Evolutionary conservation across 2,888 invertebrate species (phyloP).

Genomic region (Acronicta leporina): DNA sequence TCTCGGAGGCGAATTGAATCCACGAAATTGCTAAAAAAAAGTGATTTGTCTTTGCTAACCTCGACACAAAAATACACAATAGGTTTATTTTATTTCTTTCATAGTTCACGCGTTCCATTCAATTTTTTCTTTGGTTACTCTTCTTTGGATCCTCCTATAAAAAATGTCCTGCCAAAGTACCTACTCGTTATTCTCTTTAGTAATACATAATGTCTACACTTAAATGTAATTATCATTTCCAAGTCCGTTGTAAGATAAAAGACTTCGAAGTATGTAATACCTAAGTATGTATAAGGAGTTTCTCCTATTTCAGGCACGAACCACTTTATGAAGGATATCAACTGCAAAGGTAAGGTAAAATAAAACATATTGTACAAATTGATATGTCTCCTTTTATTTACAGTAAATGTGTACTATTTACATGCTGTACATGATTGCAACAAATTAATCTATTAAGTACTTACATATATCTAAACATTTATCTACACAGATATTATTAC

Average conservation of each 20-base stretch:
- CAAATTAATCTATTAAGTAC: slow-evolving; percentile 78
- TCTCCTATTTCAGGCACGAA: not conserved
- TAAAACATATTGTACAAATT: slow-evolving; percentile 79
- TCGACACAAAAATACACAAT: too few relatives aligned
- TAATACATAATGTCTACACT: too few relatives aligned
- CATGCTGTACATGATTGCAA: slow-evolving; percentile 74
- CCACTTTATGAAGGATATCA: slow-evolving; percentile 13
- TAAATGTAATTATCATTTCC: slow-evolving; percentile 11
- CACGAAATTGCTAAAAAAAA: too few relatives aligned
- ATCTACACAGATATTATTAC: slow-evolving; percentile 63
- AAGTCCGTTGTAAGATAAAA: not conserved
- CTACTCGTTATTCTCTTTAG: too few relatives aligned
- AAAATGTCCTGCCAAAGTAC: too few relatives aligned
- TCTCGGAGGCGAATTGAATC: too few relatives aligned
- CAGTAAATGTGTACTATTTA: slow-evolving; percentile 85
- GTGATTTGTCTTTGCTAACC: too few relatives aligned
- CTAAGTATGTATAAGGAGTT: not conserved
- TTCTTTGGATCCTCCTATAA: too few relatives aligned
- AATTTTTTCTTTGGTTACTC: too few relatives aligned
- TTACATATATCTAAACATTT: slow-evolving; percentile 68
- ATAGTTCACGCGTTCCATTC: too few relatives aligned
- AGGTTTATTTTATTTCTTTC: too few relatives aligned
- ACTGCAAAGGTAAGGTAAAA: slow-evolving; percentile 40
- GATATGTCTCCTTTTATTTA: slow-evolving; percentile 89
- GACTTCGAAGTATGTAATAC: slow-evolving; percentile 6